These are phyloP conservation scores for Torymus aiolomorphi DNA, from an alignment of 2,888 invertebrate species.

Conservation along the genomic window DNA sequence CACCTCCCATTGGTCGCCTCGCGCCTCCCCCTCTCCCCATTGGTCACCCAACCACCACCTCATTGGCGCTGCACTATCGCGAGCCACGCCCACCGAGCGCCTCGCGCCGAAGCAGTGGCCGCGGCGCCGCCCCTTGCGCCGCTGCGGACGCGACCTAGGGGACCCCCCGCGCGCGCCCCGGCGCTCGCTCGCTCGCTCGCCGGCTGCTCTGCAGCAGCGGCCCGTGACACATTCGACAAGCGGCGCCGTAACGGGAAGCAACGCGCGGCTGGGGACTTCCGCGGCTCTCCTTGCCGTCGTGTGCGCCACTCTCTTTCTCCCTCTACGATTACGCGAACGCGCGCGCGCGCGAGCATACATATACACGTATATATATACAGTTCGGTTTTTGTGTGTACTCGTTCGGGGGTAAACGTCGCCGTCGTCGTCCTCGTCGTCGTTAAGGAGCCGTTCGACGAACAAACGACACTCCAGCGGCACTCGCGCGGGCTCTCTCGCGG, in stretches of 20 bases:
- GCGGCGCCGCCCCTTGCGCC: conserved; percentile 44
- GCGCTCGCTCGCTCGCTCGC: conserved; percentile 69
- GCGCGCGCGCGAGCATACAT: conserved; percentile 15
- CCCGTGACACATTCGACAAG: conserved; percentile 76
- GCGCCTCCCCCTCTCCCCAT: conserved; percentile 43
- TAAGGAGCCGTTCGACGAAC: conserved; percentile 25
- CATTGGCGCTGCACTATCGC: conserved; percentile 57
- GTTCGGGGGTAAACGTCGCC: background rate
- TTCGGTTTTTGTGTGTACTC: background rate
- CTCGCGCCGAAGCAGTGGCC: conserved; percentile 58
- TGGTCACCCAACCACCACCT: conserved; percentile 23
- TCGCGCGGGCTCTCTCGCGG: conserved; percentile 54
- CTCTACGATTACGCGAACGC: conserved; percentile 1
- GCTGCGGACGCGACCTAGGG: conserved; percentile 69
- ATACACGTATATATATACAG: too few relatives aligned
- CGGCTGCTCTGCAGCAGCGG: conserved; percentile 54
- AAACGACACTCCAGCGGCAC: conserved; percentile 64
- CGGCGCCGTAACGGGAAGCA: conserved; percentile 76
- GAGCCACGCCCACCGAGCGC: conserved; percentile 47
- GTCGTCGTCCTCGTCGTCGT: conserved; percentile 1
- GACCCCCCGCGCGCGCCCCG: conserved; percentile 62
- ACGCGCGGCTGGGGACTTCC: conserved; percentile 75
- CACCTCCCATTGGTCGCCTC: conserved; percentile 16
- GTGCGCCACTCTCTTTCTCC: background rate
- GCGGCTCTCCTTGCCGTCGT: conserved; percentile 5